phyloP scores from a whole-genome alignment of 2,113 vertebrate species.

The Sylvietta virens region DNA sequence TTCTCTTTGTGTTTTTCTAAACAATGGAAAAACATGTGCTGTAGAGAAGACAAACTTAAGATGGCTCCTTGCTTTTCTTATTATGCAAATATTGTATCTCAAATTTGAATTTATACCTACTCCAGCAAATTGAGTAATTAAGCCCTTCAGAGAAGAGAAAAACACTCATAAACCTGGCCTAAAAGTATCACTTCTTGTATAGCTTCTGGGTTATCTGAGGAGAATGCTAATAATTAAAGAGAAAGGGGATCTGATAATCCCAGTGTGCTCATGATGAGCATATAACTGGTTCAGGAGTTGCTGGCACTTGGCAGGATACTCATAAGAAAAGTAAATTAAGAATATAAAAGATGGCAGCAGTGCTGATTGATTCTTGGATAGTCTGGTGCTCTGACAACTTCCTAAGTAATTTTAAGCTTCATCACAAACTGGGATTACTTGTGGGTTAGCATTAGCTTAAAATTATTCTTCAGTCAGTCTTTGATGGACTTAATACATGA shows the following conservation, averaged over 20 bases:
- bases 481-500: not conserved
- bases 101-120: not conserved
- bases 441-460: not conserved
- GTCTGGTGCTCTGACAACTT: not conserved
- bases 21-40: not conserved
- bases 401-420: not conserved
- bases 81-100: not conserved
- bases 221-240: not conserved
- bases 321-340: not conserved
- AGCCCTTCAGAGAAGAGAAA: not conserved
- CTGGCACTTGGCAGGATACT: not conserved
- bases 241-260: not conserved
- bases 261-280: not conserved
- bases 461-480: not conserved
- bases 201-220: not conserved
- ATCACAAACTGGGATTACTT: not conserved
- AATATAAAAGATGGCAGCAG: not conserved
- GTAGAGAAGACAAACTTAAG: not conserved
- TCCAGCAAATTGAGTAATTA: not conserved
- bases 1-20: not conserved
- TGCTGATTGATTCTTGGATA: not conserved
- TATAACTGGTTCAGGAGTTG: not conserved
- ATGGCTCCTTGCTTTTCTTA: not conserved
- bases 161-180: not conserved
- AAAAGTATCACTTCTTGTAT: not conserved